Base-by-base conservation (phyloP, 2,888 invertebrate genomes). In the Pristionchus japonicus region DNA sequence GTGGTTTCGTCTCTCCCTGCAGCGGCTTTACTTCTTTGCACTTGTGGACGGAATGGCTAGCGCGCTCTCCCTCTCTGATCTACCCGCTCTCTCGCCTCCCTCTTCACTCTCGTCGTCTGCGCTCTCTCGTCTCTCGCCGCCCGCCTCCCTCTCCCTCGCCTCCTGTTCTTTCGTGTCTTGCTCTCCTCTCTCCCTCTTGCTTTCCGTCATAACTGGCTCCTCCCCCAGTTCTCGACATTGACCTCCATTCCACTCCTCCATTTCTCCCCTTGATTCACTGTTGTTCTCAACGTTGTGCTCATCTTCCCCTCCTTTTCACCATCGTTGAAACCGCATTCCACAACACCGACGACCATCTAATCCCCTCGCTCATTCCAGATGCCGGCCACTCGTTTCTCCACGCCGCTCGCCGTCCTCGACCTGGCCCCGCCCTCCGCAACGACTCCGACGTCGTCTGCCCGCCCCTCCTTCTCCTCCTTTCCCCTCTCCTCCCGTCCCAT, bases 361-460 rank as follows among this genome's bases (percentile, higher is more conserved):
- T n/a, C n/a, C n/a, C n/a, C n/a, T n/a, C n/a, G n/a, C n/a, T n/a
- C n/a, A n/a, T 34, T 77, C n/a, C 47, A 77, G 77, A 77, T 77
- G 77, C 27, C 77, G 34, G 23, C 77, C 77, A 47, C 77, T 77
- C 77, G 77, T 27, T 77, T 43, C 77, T 77, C 77, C n/a, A 77
- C 77, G 3, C 37, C 74, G 20, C 13, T 70, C 37, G 70, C 70
- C 4, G 40, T 40, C 31, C 43, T 77, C 43, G 70, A 23, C 77
- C 43, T n/a, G 43, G 43, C 34, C 67, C 31, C 67, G 15, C 31
- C 67, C 34, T 31, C 67, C 23, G 9, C 57, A 17, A 17, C 20
- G 57, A n/a, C 23, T 9, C 23, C 57, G 57, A 57, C 57, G 57
- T 23, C 57, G 57, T 57, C 57, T 52, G 52, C 15, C 47, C 13